Evolutionary conservation across 2,888 invertebrate species (phyloP).

Genomic region (Lycaena phlaeas): DNA sequence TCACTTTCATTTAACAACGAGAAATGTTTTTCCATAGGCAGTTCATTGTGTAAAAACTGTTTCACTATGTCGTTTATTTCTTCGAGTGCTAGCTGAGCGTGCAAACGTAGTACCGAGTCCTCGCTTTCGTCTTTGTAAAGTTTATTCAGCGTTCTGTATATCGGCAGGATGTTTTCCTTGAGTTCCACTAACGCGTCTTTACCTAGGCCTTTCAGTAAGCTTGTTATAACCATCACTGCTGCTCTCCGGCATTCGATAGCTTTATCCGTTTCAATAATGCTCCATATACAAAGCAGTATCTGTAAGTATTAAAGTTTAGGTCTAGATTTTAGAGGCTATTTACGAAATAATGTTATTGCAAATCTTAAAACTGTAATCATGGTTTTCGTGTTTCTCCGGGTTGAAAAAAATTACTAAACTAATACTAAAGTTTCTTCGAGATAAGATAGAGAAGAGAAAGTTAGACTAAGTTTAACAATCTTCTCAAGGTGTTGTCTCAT

Average conservation of each 20-base stretch:
- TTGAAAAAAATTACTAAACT: too few species aligned
- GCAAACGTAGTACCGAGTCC: conserved; percentile 78
- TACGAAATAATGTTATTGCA: not conserved
- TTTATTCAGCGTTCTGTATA: conserved; percentile 80
- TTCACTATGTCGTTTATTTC: conserved; percentile 81
- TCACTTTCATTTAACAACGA: conserved; percentile 34
- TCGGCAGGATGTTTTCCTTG: conserved; percentile 76
- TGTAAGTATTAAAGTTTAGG: conserved; percentile 39
- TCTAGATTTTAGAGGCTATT: not conserved
- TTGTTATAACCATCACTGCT: conserved; percentile 82
- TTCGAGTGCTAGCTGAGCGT: conserved; percentile 84
- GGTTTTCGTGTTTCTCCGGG: too few species aligned
- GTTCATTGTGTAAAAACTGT: conserved; percentile 72
- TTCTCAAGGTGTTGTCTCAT: too few species aligned
- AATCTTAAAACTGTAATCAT: too few species aligned
- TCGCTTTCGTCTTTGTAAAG: conserved; percentile 76
- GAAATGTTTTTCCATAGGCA: conserved; percentile 73
- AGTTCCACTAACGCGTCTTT: conserved; percentile 78
- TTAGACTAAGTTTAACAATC: too few species aligned
- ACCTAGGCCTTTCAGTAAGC: conserved; percentile 82
- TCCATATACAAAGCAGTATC: conserved; percentile 80
- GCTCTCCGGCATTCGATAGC: conserved; percentile 83
- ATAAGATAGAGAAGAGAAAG: too few species aligned
- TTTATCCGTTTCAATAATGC: conserved; percentile 79
- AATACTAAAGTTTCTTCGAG: too few species aligned